Conservation (phyloP, 2,888 invertebrate species). For the Melitaea athalia region DNA sequence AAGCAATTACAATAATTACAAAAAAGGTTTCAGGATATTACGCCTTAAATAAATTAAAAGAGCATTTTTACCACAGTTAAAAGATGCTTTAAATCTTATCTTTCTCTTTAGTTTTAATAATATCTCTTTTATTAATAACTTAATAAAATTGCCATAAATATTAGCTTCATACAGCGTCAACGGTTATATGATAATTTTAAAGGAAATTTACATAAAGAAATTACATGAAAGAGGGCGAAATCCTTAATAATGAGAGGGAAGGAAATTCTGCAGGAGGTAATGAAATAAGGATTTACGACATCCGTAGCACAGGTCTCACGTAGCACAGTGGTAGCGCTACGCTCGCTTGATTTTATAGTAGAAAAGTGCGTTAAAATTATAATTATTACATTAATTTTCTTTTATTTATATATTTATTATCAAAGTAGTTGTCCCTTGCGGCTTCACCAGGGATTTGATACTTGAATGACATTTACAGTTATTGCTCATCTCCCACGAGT, state of each 20-base stretch:
- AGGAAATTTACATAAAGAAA: conserved; percentile 32
- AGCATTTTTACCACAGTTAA: not conserved
- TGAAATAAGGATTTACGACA: conserved; percentile 43
- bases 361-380: conserved; percentile 7
- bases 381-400: not conserved
- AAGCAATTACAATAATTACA: not conserved
- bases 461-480: no score
- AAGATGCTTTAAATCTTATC: not conserved
- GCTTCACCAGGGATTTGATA: no score
- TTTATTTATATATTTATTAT: no score
- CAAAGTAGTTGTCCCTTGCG: no score
- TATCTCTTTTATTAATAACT: not conserved
- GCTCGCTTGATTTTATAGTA: conserved; percentile 15
- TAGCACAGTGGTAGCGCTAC: conserved; percentile 21
- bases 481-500: no score
- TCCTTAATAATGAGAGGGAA: conserved; percentile 39
- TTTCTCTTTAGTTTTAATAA: no score
- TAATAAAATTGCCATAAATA: conserved; percentile 7
- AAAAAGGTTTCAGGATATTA: not conserved
- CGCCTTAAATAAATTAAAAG: not conserved
- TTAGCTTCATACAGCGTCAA: conserved; percentile 3
- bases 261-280: conserved; percentile 41
- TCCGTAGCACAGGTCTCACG: conserved; percentile 37
- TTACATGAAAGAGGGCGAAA: conserved; percentile 33
- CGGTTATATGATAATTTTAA: conserved; percentile 12